Evolutionary conservation across 2,888 invertebrate species (phyloP).

Genomic region (Teleogryllus oceanicus): DNA sequence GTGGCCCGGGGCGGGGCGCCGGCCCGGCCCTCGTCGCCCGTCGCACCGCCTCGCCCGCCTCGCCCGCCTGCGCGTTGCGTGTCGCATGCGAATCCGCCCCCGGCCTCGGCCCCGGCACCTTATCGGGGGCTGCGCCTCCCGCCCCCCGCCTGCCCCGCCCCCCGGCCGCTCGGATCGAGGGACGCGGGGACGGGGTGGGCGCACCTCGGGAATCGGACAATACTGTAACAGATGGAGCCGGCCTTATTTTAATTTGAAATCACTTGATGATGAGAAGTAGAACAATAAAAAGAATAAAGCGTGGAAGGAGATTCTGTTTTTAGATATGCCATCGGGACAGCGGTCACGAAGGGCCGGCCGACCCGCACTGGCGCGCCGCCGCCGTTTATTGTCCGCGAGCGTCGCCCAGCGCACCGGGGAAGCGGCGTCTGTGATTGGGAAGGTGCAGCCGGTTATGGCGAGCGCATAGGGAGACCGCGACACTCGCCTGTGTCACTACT

Average conservation of each 20-base stretch:
- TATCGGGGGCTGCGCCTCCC: constrained; percentile 23
- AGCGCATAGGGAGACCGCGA: no score
- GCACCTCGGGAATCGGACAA: constrained; percentile 21
- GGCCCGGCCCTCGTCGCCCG: neutral
- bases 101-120: constrained; percentile 19
- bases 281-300: neutral
- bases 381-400: neutral
- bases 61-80: constrained; percentile 25
- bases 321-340: constrained; percentile 3
- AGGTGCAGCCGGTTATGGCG: no score
- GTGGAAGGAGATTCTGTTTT: constrained; percentile 18
- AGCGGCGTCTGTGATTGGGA: no score
- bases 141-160: neutral
- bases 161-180: neutral
- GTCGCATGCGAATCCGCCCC: constrained; percentile 29
- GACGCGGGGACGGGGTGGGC: neutral
- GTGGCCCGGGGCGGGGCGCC: no score
- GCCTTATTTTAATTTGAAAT: constrained; percentile 30
- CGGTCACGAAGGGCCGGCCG: constrained; percentile 1
- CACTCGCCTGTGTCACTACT: no score
- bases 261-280: constrained; percentile 23
- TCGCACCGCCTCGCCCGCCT: neutral
- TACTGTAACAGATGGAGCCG: constrained; percentile 11
- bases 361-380: neutral
- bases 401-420: neutral